Conservation (phyloP, 2,797 vertebrate genomes). For the Tapera naevia region DNA sequence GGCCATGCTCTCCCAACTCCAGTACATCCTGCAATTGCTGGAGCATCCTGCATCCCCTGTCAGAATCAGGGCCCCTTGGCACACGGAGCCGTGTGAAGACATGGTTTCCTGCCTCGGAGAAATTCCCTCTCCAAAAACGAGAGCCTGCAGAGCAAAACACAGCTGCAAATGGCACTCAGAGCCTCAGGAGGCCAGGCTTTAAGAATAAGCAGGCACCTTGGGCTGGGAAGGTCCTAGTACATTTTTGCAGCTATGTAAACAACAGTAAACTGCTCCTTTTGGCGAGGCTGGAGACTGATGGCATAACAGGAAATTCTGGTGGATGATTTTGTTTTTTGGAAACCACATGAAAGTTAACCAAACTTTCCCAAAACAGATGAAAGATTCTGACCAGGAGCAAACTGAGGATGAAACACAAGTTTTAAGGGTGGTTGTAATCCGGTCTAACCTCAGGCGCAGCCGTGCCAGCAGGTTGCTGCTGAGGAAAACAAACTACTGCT, state of each 20-base stretch:
- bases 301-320: conserved; percentile 70
- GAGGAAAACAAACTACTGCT: conserved; percentile 30
- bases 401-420: background rate
- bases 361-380: conserved; percentile 65
- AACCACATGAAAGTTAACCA: conserved; percentile 69
- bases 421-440: background rate
- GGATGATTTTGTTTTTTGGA: conserved; percentile 61
- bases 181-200: conserved; percentile 40
- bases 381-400: conserved; percentile 49
- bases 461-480: background rate
- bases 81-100: conserved; percentile 6
- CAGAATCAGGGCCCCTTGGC: conserved; percentile 38
- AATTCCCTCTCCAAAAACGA: conserved; percentile 56
- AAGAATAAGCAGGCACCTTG: conserved; percentile 67
- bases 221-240: conserved; percentile 56
- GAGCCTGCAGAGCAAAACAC: conserved; percentile 60
- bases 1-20: background rate
- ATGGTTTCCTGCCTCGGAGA: conserved; percentile 43
- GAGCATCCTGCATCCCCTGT: background rate
- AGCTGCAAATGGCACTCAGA: conserved; percentile 55
- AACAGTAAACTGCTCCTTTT: conserved; percentile 63
- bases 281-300: conserved; percentile 27
- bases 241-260: conserved; percentile 68
- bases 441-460: background rate
- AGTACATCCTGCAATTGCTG: background rate